These are phyloP conservation scores for Characodon lateralis DNA, from an alignment of 2,797 vertebrate species.

Conservation along the genomic window DNA sequence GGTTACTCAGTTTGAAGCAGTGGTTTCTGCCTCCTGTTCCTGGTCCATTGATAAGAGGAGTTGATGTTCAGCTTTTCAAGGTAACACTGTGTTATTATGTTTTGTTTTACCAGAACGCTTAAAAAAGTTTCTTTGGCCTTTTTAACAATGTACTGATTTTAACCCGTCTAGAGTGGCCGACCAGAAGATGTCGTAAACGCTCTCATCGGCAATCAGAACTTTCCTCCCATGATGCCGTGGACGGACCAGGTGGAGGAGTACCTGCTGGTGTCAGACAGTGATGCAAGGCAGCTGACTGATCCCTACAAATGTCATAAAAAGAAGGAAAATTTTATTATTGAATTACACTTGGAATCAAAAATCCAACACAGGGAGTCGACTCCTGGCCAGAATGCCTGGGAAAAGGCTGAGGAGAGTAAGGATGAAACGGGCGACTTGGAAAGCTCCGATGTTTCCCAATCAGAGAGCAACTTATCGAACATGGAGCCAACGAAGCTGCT, in stretches of 20 bases:
- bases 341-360: constrained; percentile 71
- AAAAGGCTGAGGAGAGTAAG: neutral
- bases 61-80: constrained; percentile 87
- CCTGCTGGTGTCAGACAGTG: constrained; percentile 85
- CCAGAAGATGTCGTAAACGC: constrained; percentile 84
- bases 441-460: neutral
- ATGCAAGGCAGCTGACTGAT: constrained; percentile 67
- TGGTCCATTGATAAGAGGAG: constrained; percentile 91
- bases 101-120: neutral
- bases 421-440: neutral
- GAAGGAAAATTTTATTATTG: constrained; percentile 76
- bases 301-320: constrained; percentile 64
- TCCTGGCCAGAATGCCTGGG: neutral
- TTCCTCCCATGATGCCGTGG: constrained; percentile 77
- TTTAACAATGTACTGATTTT: constrained; percentile 12
- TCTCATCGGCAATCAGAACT: constrained; percentile 80
- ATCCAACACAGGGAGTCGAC: constrained; percentile 58
- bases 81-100: constrained; percentile 65
- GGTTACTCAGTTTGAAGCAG: constrained; percentile 80
- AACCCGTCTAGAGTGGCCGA: constrained; percentile 79
- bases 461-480: constrained; percentile 61
- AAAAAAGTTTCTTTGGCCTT: neutral
- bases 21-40: constrained; percentile 90
- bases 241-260: constrained; percentile 85
- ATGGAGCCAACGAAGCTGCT: constrained; percentile 25